A percentile compares a stretch with the other conserved stretches of the same genome.
Conservation (phyloP, 2,888 invertebrate species). For the Omphaloscelis lunosa region DNA sequence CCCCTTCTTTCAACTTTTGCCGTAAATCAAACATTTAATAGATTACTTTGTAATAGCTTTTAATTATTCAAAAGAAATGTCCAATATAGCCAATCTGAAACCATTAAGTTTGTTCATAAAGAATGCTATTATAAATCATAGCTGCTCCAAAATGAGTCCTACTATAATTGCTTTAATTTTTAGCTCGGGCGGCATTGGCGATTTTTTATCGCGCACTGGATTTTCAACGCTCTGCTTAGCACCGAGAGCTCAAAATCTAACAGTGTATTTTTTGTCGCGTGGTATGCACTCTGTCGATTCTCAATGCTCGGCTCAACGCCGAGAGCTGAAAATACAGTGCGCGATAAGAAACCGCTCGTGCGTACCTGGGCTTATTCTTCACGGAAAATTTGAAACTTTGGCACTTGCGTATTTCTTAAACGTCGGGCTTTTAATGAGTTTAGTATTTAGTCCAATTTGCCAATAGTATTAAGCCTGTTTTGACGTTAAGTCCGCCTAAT, state of each 20-base stretch:
- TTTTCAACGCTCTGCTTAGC: neutral
- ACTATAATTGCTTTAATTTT: constrained; percentile 45
- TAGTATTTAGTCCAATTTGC: constrained; percentile 20
- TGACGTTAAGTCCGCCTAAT: neutral
- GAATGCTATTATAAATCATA: constrained; percentile 32
- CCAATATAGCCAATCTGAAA: neutral
- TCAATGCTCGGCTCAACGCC: neutral
- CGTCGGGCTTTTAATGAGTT: constrained; percentile 27
- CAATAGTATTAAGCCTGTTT: constrained; percentile 32
- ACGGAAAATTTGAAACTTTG: constrained; percentile 34
- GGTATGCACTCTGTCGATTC: neutral
- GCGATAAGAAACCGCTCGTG: neutral
- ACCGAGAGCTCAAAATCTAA: neutral
- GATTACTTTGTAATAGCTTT: neutral
- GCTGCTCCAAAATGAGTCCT: constrained; percentile 13
- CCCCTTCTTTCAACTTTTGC: neutral
- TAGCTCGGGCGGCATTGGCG: neutral
- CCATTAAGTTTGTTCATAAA: constrained; percentile 13
- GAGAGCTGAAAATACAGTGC: neutral
- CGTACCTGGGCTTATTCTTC: constrained; percentile 17
- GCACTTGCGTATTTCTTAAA: constrained; percentile 16
- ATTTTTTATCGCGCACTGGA: neutral
- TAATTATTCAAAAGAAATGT: constrained; percentile 29
- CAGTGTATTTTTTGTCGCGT: neutral
- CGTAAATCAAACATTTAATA: neutral